Conservation (phyloP, 2,113 vertebrate genomes). For the Cardinalis cardinalis region DNA sequence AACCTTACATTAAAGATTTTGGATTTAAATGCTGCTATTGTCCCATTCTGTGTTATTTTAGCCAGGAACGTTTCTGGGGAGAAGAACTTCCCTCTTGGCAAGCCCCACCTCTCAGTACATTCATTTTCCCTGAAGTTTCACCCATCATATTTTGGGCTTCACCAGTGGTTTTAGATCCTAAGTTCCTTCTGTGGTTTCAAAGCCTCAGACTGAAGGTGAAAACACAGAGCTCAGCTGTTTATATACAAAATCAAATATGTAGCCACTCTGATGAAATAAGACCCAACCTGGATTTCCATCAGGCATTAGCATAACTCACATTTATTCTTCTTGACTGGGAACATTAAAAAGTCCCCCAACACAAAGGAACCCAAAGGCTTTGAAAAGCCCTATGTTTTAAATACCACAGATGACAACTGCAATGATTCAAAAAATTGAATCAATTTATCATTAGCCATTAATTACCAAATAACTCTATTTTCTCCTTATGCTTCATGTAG, state of each 20-base stretch:
- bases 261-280: conserved; percentile 6
- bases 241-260: conserved; percentile 32
- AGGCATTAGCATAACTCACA: not conserved
- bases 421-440: conserved; percentile 42
- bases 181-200: conserved; percentile 29
- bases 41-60: conserved; percentile 6
- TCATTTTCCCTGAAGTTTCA: not conserved
- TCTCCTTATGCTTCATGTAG: conserved; percentile 54
- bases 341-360: not conserved
- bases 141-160: not conserved
- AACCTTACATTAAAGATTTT: not conserved
- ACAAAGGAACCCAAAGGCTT: not conserved
- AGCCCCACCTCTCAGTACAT: not conserved
- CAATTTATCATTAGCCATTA: conserved; percentile 58
- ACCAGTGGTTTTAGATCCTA: not conserved
- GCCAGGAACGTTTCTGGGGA: not conserved
- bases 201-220: conserved; percentile 24
- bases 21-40: conserved; percentile 17
- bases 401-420: conserved; percentile 11
- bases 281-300: not conserved
- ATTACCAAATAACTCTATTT: conserved; percentile 55
- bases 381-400: not conserved
- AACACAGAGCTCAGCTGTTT: conserved; percentile 16
- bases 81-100: conserved; percentile 8
- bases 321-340: not conserved